These are phyloP conservation scores for Colostygia pectinataria DNA, from an alignment of 2,888 invertebrate genomes.

Conservation along the genomic window DNA sequence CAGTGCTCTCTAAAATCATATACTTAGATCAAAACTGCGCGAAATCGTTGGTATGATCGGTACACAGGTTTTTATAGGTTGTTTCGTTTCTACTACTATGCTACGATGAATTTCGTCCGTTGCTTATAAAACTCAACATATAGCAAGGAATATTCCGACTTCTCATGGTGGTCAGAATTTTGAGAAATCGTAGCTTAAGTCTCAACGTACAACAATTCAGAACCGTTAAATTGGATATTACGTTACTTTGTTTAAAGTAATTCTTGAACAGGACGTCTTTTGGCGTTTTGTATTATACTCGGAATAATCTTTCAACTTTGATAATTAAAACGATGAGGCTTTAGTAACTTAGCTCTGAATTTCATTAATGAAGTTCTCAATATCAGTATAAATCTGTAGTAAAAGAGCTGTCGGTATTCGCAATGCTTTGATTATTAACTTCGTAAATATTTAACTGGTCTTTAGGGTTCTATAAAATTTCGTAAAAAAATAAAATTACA, in stretches of 20 bases:
- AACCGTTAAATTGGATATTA: constrained; percentile 44
- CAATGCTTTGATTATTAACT: neutral
- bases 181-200: constrained; percentile 8
- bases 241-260: constrained; percentile 28
- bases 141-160: neutral
- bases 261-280: constrained; percentile 22
- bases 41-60: no score
- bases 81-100: no score
- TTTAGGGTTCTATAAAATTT: no score
- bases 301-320: constrained; percentile 23
- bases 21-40: no score
- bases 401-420: neutral
- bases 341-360: constrained; percentile 18
- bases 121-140: no score
- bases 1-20: no score
- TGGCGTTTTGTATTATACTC: constrained; percentile 21
- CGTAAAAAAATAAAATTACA: no score
- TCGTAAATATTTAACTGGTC: neutral
- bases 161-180: neutral
- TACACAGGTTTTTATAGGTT: no score
- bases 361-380: constrained; percentile 1
- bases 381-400: neutral
- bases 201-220: constrained; percentile 35
- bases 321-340: constrained; percentile 25
- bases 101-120: no score